Evolutionary conservation across 2,888 invertebrate genomes (phyloP).

Genomic region (Lissonota sp.): DNA sequence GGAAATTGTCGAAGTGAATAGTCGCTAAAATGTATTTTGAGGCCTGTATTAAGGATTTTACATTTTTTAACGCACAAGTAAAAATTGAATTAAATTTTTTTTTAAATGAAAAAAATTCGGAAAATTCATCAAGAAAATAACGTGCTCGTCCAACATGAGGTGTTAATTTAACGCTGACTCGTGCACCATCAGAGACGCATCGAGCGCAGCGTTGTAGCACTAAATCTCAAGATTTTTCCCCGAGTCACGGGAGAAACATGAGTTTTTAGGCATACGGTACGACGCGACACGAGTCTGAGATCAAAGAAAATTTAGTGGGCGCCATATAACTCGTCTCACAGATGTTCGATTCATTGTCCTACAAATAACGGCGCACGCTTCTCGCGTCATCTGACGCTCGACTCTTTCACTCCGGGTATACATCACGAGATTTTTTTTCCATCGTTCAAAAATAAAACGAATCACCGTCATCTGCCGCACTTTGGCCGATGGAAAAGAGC

Average conservation of each 20-base stretch:
- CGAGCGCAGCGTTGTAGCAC: constrained; percentile 6
- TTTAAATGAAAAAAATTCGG: too few relatives aligned
- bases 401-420: constrained; percentile 50
- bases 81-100: too few relatives aligned
- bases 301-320: constrained; percentile 44
- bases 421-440: neutral
- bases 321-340: constrained; percentile 43
- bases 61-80: too few relatives aligned
- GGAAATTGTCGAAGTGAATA: too few relatives aligned
- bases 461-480: constrained; percentile 67
- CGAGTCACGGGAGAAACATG: constrained; percentile 15
- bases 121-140: too few relatives aligned
- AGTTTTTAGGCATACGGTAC: neutral
- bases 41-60: too few relatives aligned
- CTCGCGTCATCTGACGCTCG: constrained; percentile 29
- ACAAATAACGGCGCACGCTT: constrained; percentile 31
- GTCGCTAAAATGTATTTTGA: too few relatives aligned
- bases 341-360: constrained; percentile 67
- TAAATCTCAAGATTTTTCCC: constrained; percentile 57
- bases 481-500: constrained; percentile 12
- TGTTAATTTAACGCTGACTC: constrained; percentile 64
- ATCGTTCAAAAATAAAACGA: constrained; percentile 50
- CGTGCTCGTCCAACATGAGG: constrained; percentile 25
- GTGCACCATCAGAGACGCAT: constrained; percentile 17
- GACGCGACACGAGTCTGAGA: constrained; percentile 48